A percentile compares a stretch with the other conserved stretches of the same genome.
These are phyloP conservation scores for Cyrtorhinus lividipennis DNA, from an alignment of 1,140 invertebrate genomes.

Conservation along the genomic window DNA sequence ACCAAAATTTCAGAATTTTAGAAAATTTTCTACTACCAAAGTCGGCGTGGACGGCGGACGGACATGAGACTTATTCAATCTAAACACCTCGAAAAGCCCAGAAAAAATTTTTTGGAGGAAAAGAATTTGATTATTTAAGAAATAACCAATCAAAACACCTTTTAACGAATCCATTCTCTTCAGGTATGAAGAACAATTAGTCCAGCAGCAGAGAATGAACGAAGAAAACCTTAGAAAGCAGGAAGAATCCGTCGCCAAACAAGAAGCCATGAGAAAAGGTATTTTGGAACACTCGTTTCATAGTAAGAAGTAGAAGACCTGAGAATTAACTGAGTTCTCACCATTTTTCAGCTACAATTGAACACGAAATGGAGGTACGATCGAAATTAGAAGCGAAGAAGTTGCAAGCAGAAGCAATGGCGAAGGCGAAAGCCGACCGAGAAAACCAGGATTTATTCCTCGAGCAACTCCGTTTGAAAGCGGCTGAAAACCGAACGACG, in stretches of 20 bases:
- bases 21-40: no score
- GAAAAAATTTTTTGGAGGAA: no score
- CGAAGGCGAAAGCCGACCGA: conserved; percentile 79
- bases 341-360: conserved; percentile 66
- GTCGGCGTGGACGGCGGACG: no score
- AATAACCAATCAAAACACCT: no score
- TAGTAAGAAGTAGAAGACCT: no score
- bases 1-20: no score
- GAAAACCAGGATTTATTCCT: conserved; percentile 94
- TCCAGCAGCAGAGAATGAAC: conserved; percentile 79
- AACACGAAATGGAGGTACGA: conserved; percentile 88
- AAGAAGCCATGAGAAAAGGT: conserved; percentile 81
- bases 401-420: conserved; percentile 79
- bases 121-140: no score
- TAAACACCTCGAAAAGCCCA: no score
- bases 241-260: conserved; percentile 95
- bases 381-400: conserved; percentile 86
- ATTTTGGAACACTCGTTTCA: no score
- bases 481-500: conserved; percentile 79
- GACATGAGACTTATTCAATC: no score
- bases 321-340: no score
- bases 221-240: conserved; percentile 88
- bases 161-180: no score
- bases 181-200: conserved; percentile 91
- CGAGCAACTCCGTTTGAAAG: conserved; percentile 82